Percentiles rank a stretch among this genome's conserved stretches.
These are phyloP conservation scores for Acanthosepion esculentum DNA, from an alignment of 2,888 invertebrate species.

Conservation along the genomic window DNA sequence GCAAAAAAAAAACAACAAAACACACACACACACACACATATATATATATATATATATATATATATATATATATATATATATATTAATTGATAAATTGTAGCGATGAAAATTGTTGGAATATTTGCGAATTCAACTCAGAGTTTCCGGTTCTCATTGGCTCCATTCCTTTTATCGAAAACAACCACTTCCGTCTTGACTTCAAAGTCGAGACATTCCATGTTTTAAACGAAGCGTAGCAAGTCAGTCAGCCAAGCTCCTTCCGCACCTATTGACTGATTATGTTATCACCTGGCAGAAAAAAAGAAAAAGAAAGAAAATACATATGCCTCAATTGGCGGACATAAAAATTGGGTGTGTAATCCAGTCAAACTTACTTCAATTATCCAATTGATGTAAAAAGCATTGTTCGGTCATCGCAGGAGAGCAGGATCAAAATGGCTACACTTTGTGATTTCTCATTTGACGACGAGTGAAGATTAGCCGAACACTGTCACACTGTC, in stretches of 20 bases:
- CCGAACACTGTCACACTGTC: no score
- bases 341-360: neutral
- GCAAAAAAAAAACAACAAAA: neutral
- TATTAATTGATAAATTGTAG: neutral
- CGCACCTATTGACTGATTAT: conserved; percentile 7
- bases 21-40: no score
- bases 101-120: neutral
- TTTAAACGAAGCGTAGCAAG: neutral
- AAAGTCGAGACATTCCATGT: neutral
- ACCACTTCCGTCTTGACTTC: neutral
- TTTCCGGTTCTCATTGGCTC: conserved; percentile 33
- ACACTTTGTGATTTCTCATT: neutral
- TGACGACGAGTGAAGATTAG: no score
- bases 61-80: neutral
- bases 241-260: neutral
- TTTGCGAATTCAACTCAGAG: neutral
- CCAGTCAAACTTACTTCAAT: neutral
- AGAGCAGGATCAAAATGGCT: neutral
- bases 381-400: no score
- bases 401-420: neutral
- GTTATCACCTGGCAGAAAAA: neutral
- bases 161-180: neutral
- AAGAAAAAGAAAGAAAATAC: no score
- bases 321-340: neutral
- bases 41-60: no score